phyloP scores from a whole-genome alignment of 2,888 invertebrate genomes.

The Diabrotica balteata region DNA sequence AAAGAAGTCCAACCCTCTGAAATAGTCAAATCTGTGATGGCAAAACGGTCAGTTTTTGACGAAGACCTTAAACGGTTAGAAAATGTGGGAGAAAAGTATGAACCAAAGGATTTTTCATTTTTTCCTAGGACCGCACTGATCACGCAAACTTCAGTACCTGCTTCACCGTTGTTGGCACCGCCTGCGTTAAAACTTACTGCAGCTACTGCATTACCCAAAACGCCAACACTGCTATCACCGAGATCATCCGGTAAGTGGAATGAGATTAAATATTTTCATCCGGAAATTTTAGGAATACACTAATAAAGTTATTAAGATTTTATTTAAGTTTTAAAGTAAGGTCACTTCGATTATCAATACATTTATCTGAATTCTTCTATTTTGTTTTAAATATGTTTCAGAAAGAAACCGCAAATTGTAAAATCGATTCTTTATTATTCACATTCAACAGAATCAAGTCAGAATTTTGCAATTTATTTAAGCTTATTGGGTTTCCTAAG shows the following conservation, averaged over 20 bases:
- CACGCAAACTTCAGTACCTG: conserved; percentile 40
- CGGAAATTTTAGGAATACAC: no score
- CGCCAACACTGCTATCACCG: conserved; percentile 56
- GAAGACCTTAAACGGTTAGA: conserved; percentile 93
- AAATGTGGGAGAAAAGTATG: conserved; percentile 83
- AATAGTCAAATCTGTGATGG: conserved; percentile 89
- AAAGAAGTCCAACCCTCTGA: conserved; percentile 82
- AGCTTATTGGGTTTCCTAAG: no score
- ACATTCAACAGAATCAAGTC: no score
- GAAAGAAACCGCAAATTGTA: no score
- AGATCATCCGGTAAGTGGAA: conserved; percentile 51
- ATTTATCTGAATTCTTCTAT: no score
- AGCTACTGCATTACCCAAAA: conserved; percentile 51
- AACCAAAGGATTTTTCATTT: conserved; percentile 67
- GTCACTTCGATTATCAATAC: no score
- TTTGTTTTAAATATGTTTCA: no score
- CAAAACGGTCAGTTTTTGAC: conserved; percentile 93
- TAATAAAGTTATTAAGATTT: background rate
- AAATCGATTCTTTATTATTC: no score
- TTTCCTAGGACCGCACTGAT: conserved; percentile 47
- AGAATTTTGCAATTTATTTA: no score
- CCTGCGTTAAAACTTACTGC: conserved; percentile 47
- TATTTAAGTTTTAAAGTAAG: background rate
- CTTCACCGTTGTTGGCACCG: conserved; percentile 45
- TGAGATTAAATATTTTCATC: no score